Evolutionary conservation across 2,113 vertebrate genomes (phyloP).

Genomic region (Axis porcinus): DNA sequence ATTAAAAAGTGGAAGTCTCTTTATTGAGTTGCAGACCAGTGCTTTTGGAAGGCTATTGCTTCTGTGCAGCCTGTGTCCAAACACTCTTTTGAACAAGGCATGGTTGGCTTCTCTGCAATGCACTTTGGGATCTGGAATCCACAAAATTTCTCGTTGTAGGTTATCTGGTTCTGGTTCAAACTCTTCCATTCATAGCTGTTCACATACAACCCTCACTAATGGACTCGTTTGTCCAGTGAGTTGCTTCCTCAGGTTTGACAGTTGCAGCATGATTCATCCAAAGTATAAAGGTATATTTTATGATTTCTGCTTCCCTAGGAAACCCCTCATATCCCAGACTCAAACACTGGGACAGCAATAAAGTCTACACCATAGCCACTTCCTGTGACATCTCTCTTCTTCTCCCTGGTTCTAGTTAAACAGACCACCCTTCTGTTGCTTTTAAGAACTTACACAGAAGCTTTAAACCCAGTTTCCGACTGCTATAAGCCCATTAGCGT

Average conservation of each 20-base stretch:
- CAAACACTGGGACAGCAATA: background rate
- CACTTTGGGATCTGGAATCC: fast-evolving
- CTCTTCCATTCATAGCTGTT: background rate
- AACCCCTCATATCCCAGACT: background rate
- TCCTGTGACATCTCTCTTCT: background rate
- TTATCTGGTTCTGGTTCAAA: background rate
- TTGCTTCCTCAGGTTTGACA: background rate
- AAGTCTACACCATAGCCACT: fast-evolving
- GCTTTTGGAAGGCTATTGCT: background rate
- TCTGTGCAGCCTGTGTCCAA: background rate
- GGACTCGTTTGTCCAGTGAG: background rate
- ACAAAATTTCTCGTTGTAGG: fast-evolving
- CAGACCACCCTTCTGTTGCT: background rate
- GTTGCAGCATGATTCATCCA: too few species aligned
- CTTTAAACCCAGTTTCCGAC: background rate
- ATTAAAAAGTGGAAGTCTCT: background rate
- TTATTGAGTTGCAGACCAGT: background rate
- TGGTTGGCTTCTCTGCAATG: background rate
- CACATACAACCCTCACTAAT: background rate
- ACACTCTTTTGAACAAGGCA: background rate
- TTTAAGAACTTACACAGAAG: background rate
- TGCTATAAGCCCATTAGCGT: background rate
- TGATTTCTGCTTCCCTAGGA: background rate
- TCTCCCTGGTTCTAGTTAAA: background rate
- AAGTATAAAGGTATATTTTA: background rate